Percentiles rank a stretch among this genome's conserved stretches.
phyloP scores from a whole-genome alignment of 2,113 vertebrate genomes.

The Galeopterus variegatus region DNA sequence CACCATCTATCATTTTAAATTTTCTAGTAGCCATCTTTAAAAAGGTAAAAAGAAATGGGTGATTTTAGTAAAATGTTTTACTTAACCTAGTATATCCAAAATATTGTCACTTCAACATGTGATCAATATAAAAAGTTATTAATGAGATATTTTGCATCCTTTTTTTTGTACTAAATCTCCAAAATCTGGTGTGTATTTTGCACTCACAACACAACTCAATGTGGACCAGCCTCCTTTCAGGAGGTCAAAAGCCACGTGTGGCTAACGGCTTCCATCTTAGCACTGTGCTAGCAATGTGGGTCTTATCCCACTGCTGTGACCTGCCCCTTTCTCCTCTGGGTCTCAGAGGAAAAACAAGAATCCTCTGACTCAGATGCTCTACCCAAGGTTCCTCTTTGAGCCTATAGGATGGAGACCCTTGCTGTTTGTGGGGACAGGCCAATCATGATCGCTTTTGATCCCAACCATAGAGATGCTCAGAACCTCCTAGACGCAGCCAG shows the following conservation, averaged over 20 bases:
- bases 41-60: background rate
- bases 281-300: background rate
- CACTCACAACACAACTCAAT: background rate
- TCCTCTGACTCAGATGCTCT: background rate
- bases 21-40: background rate
- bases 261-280: background rate
- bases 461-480: conserved; percentile 89
- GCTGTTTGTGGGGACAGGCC: background rate
- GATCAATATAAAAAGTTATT: background rate
- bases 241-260: background rate
- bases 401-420: background rate
- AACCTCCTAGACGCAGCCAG: conserved; percentile 96
- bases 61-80: conserved; percentile 9
- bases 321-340: background rate
- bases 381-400: background rate
- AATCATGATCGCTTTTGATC: background rate
- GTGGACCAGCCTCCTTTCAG: background rate
- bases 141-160: background rate
- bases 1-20: background rate
- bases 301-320: background rate
- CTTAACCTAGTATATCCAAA: background rate
- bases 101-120: background rate
- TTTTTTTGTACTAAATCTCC: background rate
- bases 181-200: background rate
- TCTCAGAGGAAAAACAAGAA: background rate